Base-by-base conservation (phyloP, 2,113 vertebrate genomes). In the Ceuthmochares aereus region DNA sequence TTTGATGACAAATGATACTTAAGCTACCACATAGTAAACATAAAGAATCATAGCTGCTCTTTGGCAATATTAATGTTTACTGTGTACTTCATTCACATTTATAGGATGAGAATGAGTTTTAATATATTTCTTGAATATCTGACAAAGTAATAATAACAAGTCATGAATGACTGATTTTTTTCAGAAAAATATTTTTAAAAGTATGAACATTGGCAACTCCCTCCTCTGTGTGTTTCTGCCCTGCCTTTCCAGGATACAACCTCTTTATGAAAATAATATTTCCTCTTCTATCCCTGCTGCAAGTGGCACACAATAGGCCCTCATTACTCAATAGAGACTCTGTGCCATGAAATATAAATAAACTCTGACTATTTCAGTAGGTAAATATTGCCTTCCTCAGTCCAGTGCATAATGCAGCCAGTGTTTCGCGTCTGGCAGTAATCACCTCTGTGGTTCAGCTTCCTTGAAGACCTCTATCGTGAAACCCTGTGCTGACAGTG, bases 321-420 rank as follows among this genome's bases (percentile, higher is more conserved):
- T 43, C 91, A 5, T 80, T 83, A 66, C 64, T 83, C 75, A 66
- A 73, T 36, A 47, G 59, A 77, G 30, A 19, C 32, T 59, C 59
- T 75, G 2, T 68, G 78, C 70, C 82, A 70, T 19, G 59, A 67
- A 84, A 94, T 94, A 88, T 14, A 80, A 91, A 91, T 59, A 87
- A 95, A 40, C 52, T 23, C 19, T 27, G 67, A 25, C 60, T 51
- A 36, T 66, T 84, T 80, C 42, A 13, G 42, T 8, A 84, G 68
- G 79, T 75, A 93, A 95, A 90, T 43, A 55, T 22, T 29, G 47
- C 76, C 52, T 87, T 77, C 52, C 42, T 63, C n/a, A 42, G 34
- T 32, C 27, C 20, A 27, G n/a, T 56, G 58, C 63, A 87, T 18
- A 78, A 58, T 77, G 79, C 69, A 93, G 72, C 9, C 47, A 51